Evolutionary conservation across 2,797 vertebrate genomes (phyloP), one percentile per base, ranked within the genome.

Genomic region (Argya squamiceps): DNA sequence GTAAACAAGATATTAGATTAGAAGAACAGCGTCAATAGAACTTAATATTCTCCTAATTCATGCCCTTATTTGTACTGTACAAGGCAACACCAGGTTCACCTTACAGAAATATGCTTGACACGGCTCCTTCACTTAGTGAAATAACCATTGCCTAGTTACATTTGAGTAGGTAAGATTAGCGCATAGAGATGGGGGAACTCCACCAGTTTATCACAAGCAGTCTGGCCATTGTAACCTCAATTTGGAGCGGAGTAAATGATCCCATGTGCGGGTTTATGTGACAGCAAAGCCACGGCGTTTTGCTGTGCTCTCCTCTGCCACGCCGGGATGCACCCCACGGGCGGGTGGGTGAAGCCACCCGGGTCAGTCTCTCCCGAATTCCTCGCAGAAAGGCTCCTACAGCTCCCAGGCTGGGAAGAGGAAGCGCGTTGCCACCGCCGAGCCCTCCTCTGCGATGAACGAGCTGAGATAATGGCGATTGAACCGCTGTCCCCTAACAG

Each of bases 201-300:
- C 2, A 76, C 30, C 50, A 15, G 39, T 39, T 39, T 84, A 59
- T 15, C 63, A 9, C 18, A 5, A 34, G 46, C 52, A 41, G 30
- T 3, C 14, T 6, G 15, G 49, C 30, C 29, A 3, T 46, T 1
- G 17, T 12, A 60, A 60, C 17, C 43, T 7, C 5, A 8, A 58
- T 15, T 9, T 12, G 20, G 10, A 60, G 76, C 1, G 0, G 7
- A 67, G 26, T 4, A 2, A 73, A 32, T 13, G 4, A 32, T 15
- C 14, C 36, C 67, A 2, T 0, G 1, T 0, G 4, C 36, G n/a
- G 52, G 46, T 26, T 41, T 37, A 2, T 1, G 22, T 0, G 6
- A 12, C 24, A 39, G n/a, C 32, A 39, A 24, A 37, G 59, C 34
- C 39, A 10, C 1, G 15, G 32, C 11, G 6, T 32, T 52, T 14